phyloP scores from a whole-genome alignment of 2,113 vertebrate genomes.

The Equus przewalskii region DNA sequence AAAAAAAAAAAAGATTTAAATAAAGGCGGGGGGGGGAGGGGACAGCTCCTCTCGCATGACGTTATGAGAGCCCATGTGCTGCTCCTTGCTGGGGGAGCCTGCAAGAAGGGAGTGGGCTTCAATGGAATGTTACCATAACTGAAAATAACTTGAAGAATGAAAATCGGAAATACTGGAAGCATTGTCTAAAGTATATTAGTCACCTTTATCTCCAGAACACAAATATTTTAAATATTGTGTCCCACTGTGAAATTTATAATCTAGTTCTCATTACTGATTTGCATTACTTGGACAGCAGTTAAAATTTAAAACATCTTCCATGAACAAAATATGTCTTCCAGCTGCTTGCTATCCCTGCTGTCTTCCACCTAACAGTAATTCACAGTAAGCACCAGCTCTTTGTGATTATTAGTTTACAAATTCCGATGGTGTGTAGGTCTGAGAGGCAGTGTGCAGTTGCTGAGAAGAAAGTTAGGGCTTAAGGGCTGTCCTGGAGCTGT shows the following conservation, averaged over 20 bases:
- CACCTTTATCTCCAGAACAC: neutral
- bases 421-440: neutral
- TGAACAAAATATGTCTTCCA: neutral
- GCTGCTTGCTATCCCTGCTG: neutral
- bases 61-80: accelerated
- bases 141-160: neutral
- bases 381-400: neutral
- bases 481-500: no score
- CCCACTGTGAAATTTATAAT: neutral
- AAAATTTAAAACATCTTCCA: neutral
- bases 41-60: no score
- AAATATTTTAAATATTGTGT: neutral
- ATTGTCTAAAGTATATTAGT: neutral
- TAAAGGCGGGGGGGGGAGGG: accelerated
- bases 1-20: neutral
- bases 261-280: neutral
- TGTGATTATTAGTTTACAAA: neutral
- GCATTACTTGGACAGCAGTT: neutral
- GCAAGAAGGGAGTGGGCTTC: neutral
- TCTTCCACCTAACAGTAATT: neutral
- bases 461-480: neutral
- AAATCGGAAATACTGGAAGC: neutral
- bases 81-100: neutral
- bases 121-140: neutral
- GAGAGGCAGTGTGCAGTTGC: no score